Conservation (phyloP, 2,888 invertebrate species). For the Drosophila algonquin region DNA sequence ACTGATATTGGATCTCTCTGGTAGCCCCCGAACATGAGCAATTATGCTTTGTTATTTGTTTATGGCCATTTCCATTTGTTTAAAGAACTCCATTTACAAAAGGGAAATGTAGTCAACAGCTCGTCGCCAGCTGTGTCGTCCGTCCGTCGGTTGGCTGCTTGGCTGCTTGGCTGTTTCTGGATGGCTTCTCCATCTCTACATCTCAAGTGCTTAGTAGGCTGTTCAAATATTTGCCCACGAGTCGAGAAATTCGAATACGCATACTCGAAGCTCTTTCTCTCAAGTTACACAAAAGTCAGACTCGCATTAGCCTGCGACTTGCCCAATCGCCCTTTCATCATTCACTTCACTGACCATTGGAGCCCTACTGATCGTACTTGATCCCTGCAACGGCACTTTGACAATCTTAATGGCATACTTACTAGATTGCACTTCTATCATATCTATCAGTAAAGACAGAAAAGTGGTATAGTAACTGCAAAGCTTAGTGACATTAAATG, state of each 20-base stretch:
- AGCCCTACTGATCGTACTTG: background rate
- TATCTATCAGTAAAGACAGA: no score
- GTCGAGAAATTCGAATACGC: slow-evolving; percentile 28
- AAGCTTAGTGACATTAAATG: no score
- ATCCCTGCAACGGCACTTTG: no score
- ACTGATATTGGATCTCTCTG: slow-evolving; percentile 9
- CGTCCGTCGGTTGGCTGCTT: no score
- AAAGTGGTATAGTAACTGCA: no score
- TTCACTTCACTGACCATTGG: background rate
- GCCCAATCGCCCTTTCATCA: background rate
- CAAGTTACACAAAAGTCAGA: background rate
- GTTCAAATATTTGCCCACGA: slow-evolving; percentile 36
- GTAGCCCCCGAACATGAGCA: slow-evolving; percentile 52
- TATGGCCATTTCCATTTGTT: slow-evolving; percentile 72
- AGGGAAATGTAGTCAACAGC: slow-evolving; percentile 20
- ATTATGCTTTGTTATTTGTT: slow-evolving; percentile 73
- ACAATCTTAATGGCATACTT: background rate
- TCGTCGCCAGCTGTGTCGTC: background rate
- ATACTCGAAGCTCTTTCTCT: slow-evolving; percentile 12
- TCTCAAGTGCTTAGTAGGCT: slow-evolving; percentile 19
- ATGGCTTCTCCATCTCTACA: background rate
- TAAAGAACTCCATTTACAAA: slow-evolving; percentile 62
- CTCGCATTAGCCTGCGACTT: background rate
- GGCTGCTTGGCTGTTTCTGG: no score
- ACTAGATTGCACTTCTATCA: background rate